Base-by-base conservation (phyloP, 2,888 invertebrate genomes). In the Trissolcus brochymenae region DNA sequence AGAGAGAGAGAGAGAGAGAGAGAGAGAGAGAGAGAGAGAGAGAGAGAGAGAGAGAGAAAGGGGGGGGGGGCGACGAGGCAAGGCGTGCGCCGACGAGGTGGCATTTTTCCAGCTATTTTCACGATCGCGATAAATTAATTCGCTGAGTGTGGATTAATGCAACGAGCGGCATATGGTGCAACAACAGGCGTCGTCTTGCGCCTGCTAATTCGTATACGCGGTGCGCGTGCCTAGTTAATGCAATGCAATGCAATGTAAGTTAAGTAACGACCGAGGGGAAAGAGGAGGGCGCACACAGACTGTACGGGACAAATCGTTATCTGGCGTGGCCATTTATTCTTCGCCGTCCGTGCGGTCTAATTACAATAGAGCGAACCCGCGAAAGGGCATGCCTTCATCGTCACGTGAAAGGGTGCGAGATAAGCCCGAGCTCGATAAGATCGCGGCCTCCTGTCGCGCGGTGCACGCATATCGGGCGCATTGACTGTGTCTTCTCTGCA, bases 361-460 rank as follows among this genome's bases (percentile, higher is more conserved):
- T 79, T 76, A 79, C 21, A 53, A 35, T 66, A 51, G 40, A 66
- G 68, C 35, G 9, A 55, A 68, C 41, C 56, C 78, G 53, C 68
- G 73, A 76, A 76, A 74, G 76, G 71, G 78, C 74, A 79, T 79
- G 76, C 68, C 72, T 65, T 72, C 61, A 61, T 67, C 72, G 67
- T 76, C 80, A 80, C 78, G 79, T 79, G 64, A 81, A 81, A 81
- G 80, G 71, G 80, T 68, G 59, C 64, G 62, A 55, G 75, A 75
- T 74, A 71, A 71, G 59, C 49, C 73, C 59, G 41, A 6, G 3
- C 49, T 0, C 56, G 83, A 84, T 83, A 82, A 82, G 81, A 84
- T 83, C 80, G 79, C 78, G 76, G 65, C 75, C 78, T 79, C 76
- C 78, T 79, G 79, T 78, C 35, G 35, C 72, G 75, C 81, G 79